Evolutionary conservation across 2,113 vertebrate genomes (phyloP).

Genomic region (Thamnaconus septentrionalis): DNA sequence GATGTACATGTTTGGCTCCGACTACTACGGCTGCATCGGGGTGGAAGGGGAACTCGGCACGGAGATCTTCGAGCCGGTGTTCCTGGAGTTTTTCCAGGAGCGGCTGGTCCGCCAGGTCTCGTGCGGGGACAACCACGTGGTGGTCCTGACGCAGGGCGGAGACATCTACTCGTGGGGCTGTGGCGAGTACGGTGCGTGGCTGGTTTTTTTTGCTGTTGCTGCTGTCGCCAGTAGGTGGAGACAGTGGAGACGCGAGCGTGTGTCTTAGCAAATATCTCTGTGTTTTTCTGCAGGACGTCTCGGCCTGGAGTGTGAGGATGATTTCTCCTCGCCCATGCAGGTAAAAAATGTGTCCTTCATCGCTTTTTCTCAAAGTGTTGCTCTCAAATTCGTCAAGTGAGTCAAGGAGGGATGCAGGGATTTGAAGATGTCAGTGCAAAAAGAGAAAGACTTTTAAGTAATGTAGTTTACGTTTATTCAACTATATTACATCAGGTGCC

Average conservation of each 20-base stretch:
- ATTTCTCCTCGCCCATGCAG: conserved; percentile 90
- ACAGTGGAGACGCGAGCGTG: background rate
- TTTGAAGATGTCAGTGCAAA: too few relatives aligned
- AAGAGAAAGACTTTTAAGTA: too few relatives aligned
- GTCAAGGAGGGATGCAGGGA: too few relatives aligned
- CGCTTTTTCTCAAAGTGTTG: background rate
- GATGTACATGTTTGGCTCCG: conserved; percentile 95
- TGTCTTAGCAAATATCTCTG: background rate
- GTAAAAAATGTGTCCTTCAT: conserved; percentile 66
- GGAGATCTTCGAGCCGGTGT: conserved; percentile 89
- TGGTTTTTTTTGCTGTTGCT: conserved; percentile 20
- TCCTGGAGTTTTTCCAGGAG: conserved; percentile 88
- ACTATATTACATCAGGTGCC: too few relatives aligned
- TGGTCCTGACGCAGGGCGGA: conserved; percentile 86
- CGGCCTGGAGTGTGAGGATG: conserved; percentile 95
- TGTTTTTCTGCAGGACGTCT: conserved; percentile 82
- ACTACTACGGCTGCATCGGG: conserved; percentile 97
- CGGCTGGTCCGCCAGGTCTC: conserved; percentile 90
- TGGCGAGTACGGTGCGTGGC: conserved; percentile 89
- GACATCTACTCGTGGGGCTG: conserved; percentile 95
- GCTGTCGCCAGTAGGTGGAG: conserved; percentile 49
- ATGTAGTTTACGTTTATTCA: too few relatives aligned
- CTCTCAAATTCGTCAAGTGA: too few relatives aligned
- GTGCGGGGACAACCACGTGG: conserved; percentile 95
- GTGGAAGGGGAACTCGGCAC: conserved; percentile 80